phyloP scores from a whole-genome alignment of 2,888 invertebrate species.

The Carcina quercana region DNA sequence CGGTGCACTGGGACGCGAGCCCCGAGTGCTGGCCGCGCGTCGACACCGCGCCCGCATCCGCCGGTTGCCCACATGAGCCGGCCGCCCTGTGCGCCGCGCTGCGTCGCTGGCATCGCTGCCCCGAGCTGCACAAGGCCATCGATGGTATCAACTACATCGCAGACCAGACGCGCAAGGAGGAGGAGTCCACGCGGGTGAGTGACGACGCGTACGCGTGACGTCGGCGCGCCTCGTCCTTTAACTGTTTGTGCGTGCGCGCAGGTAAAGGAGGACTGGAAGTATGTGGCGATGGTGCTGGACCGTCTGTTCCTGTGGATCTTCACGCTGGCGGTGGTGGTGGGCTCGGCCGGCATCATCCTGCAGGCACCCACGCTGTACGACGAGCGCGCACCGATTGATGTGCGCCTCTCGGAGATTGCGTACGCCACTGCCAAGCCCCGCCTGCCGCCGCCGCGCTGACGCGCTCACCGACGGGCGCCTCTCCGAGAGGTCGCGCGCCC shows the following conservation, averaged over 20 bases:
- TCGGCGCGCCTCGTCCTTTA: constrained; percentile 25
- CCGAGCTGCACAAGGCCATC: constrained; percentile 93
- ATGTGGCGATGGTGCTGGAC: constrained; percentile 98
- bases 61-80: constrained; percentile 72
- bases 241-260: constrained; percentile 42
- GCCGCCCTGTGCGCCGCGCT: constrained; percentile 76
- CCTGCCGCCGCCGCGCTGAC: constrained; percentile 43
- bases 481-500: neutral
- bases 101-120: constrained; percentile 91
- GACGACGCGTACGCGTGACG: neutral
- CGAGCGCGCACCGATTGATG: constrained; percentile 90
- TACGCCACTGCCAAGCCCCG: constrained; percentile 91
- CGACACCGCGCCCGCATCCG: constrained; percentile 45
- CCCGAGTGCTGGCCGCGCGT: constrained; percentile 19
- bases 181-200: constrained; percentile 91
- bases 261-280: constrained; percentile 99
- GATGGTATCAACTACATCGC: constrained; percentile 95
- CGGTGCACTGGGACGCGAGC: constrained; percentile 17
- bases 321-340: constrained; percentile 94
- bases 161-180: constrained; percentile 93
- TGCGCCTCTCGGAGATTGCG: constrained; percentile 91
- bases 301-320: constrained; percentile 98
- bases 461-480: constrained; percentile 1
- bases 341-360: constrained; percentile 94
- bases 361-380: constrained; percentile 97